phyloP scores from a whole-genome alignment of 2,113 vertebrate genomes.

The Aepyceros melampus region DNA sequence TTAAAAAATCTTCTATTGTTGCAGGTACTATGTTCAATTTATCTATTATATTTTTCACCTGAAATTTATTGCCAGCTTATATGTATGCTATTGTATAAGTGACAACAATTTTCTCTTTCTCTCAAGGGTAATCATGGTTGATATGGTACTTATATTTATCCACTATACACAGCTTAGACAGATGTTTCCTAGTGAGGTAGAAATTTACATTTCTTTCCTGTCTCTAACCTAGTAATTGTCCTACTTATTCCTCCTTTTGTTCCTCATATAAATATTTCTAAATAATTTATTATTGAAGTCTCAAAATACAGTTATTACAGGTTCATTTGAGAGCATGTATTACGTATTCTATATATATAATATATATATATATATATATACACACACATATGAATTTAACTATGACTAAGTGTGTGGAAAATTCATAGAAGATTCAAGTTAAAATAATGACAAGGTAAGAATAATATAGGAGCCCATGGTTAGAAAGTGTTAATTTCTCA shows the following conservation, averaged over 20 bases:
- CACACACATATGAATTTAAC: not conserved
- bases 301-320: not conserved
- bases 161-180: not conserved
- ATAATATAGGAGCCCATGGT: not conserved
- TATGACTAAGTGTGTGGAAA: not conserved
- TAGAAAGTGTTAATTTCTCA: not conserved
- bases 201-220: not conserved
- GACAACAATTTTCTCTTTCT: not conserved
- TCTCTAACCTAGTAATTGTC: not conserved
- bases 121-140: not conserved
- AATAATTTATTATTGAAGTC: not conserved
- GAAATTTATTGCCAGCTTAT: constrained; percentile 28
- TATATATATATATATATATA: not conserved
- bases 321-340: not conserved
- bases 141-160: not conserved
- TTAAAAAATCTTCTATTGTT: constrained; percentile 8
- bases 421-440: not conserved
- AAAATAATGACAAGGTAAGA: not conserved
- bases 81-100: constrained; percentile 34
- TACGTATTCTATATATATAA: not conserved
- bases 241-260: not conserved
- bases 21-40: constrained; percentile 4
- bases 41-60: not conserved
- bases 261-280: not conserved
- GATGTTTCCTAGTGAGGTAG: not conserved